These are phyloP conservation scores for Maconellicoccus hirsutus DNA, from an alignment of 1,140 invertebrate species.

Conservation along the genomic window DNA sequence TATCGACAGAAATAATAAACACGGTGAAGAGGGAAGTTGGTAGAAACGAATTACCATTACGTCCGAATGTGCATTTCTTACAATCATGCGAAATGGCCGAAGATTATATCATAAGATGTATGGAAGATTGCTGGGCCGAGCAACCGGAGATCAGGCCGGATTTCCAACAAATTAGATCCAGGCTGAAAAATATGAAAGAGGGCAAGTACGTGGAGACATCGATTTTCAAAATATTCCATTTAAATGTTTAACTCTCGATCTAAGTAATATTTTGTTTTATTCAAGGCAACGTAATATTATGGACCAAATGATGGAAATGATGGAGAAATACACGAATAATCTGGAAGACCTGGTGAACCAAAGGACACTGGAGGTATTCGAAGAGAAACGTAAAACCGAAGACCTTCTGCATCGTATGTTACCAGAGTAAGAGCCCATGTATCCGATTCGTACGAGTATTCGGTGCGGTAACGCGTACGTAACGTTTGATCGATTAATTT, in stretches of 20 bases:
- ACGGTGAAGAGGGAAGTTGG: conserved; percentile 53
- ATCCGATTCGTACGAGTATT: neutral
- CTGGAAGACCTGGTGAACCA: conserved; percentile 86
- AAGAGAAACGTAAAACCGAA: conserved; percentile 90
- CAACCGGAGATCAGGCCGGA: conserved; percentile 66
- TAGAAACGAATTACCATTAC: conserved; percentile 54
- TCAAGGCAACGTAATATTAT: conserved; percentile 81
- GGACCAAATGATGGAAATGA: conserved; percentile 94
- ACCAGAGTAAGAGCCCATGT: conserved; percentile 54
- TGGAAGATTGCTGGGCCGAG: conserved; percentile 79
- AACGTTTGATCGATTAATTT: neutral
- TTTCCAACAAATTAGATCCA: conserved; percentile 60
- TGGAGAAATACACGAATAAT: conserved; percentile 90
- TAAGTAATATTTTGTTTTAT: too few species aligned
- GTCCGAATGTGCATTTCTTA: conserved; percentile 57
- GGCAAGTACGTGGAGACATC: conserved; percentile 69
- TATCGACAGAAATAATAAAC: conserved; percentile 60
- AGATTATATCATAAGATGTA: conserved; percentile 62
- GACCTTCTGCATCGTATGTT: conserved; percentile 85
- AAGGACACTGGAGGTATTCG: conserved; percentile 71
- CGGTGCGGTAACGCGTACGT: neutral
- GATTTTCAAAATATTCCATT: too few species aligned
- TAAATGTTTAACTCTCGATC: too few species aligned
- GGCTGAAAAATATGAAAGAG: conserved; percentile 75
- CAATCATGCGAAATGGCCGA: conserved; percentile 46